Evolutionary conservation across 2,113 vertebrate genomes (phyloP).

Genomic region (Rhizomys pruinosus): DNA sequence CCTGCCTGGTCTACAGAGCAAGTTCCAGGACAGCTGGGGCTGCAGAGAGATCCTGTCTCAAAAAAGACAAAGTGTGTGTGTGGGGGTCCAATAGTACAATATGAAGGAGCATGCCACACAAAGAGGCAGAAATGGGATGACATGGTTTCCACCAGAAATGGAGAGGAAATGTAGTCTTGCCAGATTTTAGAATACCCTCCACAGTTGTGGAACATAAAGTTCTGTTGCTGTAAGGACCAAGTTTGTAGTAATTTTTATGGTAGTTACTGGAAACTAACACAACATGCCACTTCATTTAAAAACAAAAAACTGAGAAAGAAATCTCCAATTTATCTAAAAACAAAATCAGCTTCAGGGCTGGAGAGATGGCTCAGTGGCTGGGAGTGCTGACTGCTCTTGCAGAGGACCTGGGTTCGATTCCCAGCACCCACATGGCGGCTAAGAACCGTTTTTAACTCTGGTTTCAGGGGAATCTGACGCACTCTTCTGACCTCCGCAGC

Average conservation of each 20-base stretch:
- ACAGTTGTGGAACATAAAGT: neutral
- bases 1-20: too few species aligned
- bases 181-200: neutral
- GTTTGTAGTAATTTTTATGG: neutral
- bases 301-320: neutral
- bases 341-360: conserved; percentile 9
- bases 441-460: too few species aligned
- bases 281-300: neutral
- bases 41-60: too few species aligned
- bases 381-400: too few species aligned
- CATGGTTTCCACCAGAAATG: neutral
- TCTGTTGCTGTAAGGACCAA: neutral
- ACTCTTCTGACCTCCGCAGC: too few species aligned
- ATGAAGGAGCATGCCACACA: neutral
- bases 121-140: neutral
- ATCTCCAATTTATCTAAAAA: conserved; percentile 10
- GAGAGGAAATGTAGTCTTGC: neutral
- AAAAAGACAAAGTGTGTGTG: too few species aligned
- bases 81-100: too few species aligned
- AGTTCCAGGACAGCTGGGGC: too few species aligned
- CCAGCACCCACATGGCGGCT: too few species aligned
- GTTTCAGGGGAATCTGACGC: too few species aligned
- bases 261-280: neutral
- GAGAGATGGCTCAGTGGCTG: too few species aligned
- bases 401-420: too few species aligned